phyloP scores from a whole-genome alignment of 2,113 vertebrate species.

The Pandion haliaetus region DNA sequence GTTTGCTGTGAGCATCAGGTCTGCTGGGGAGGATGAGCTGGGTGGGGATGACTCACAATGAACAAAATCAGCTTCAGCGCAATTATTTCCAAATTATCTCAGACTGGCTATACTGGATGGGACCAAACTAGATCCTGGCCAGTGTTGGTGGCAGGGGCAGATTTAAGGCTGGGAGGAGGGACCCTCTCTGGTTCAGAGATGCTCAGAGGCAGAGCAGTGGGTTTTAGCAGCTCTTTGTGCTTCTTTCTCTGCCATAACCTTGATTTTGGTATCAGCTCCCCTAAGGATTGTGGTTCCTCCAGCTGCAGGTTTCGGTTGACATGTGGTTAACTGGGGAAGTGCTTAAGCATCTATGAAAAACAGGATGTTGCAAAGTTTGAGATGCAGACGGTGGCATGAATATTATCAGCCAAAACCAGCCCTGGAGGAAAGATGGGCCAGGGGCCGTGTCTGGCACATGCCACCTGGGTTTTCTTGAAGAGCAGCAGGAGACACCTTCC shows the following conservation, averaged over 20 bases:
- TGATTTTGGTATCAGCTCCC: not conserved
- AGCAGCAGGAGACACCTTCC: not conserved
- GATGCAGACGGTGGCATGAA: fast-evolving
- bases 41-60: not conserved
- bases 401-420: not conserved
- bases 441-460: fast-evolving
- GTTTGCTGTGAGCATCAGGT: not conserved
- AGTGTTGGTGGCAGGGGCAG: not conserved
- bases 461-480: not conserved
- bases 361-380: not conserved
- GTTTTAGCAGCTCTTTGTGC: not conserved
- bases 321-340: not conserved
- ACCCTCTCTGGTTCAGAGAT: not conserved
- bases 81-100: not conserved
- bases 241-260: not conserved
- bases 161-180: not conserved
- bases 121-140: fast-evolving
- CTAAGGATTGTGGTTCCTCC: fast-evolving
- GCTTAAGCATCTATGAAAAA: not conserved
- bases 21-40: not conserved
- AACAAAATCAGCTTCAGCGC: not conserved
- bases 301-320: not conserved
- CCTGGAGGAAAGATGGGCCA: fast-evolving
- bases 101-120: not conserved
- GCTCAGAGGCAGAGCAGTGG: not conserved